A percentile compares a stretch with the other conserved stretches of the same genome.
Evolutionary conservation across 1,140 invertebrate genomes (phyloP).

Genomic region (Eumeta japonica): DNA sequence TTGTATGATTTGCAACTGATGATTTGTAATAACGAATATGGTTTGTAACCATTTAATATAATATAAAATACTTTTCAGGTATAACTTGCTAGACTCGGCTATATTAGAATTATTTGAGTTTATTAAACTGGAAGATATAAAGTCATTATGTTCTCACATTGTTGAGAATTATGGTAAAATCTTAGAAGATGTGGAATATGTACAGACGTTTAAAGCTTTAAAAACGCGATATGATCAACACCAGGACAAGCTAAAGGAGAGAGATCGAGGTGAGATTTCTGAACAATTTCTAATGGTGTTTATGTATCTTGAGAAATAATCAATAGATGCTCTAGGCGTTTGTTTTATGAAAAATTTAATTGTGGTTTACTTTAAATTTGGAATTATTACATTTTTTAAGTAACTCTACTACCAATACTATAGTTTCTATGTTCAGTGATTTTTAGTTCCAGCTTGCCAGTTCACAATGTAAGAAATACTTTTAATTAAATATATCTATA

Average conservation of each 20-base stretch:
- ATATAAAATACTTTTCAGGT: conserved; percentile 60
- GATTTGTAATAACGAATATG: no score
- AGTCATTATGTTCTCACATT: conserved; percentile 90
- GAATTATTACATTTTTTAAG: no score
- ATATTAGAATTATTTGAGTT: conserved; percentile 99
- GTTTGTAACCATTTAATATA: no score
- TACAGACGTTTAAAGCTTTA: conserved; percentile 93
- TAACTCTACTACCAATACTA: no score
- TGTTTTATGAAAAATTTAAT: no score
- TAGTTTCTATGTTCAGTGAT: no score
- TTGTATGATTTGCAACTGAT: no score
- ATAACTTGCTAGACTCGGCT: conserved; percentile 98
- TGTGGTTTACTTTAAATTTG: no score
- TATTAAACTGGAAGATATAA: conserved; percentile 95
- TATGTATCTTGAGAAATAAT: background rate
- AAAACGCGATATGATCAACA: conserved; percentile 92
- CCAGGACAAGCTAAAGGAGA: conserved; percentile 85
- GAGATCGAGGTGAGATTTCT: conserved; percentile 65
- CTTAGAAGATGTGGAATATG: conserved; percentile 92
- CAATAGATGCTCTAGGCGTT: no score
- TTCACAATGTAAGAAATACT: no score
- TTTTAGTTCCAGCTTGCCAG: no score
- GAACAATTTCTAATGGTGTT: conserved; percentile 38
- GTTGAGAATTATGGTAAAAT: conserved; percentile 94
- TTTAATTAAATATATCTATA: no score